Base-by-base conservation (phyloP, 2,797 vertebrate genomes). In the Sebastes variabilis region DNA sequence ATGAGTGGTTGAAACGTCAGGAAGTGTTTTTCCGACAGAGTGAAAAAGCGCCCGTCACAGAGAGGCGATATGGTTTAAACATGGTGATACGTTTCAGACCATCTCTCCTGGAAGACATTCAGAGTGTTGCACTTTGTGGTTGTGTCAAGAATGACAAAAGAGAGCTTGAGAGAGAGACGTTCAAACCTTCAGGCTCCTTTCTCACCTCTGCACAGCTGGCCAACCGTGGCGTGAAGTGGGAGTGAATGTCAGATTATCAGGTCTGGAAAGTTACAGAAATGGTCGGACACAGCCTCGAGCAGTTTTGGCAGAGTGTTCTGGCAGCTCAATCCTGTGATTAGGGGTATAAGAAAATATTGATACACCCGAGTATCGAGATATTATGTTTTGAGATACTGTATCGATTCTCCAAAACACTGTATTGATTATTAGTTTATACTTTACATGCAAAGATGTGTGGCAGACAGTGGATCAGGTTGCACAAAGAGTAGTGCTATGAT, bases 41-140 rank as follows among this genome's bases (percentile, higher is more conserved):
- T 8, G 20, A 22, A 34, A 62, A 12, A 4, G 1, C 8, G 20
- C 0, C n/a, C 7, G 0, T 29, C 30, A 18, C 1, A 16, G 12
- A 32, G 49, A 32, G 38, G n/a, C 8, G 4, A 46, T 46, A 11
- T 25, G 22, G 9, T 62, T 64, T 32, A 60, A 22, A 62, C 29
- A 34, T 7, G 24, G 16, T 64, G 7, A 18, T 46, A 46, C 16
- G 2, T 46, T 46, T 46, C 42, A 46, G 16, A 18, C 42, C 20
- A 12, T 56, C 7, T 27, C 10, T 38, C 14, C 59, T 16, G 13
- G 20, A 32, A 72, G 25, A 32, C 58, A 24, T 30, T 73, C 22
- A 27, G 11, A 27, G 8, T 13, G 56, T 11, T 30, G 56, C 20
- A 46, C 49, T 29, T 29, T 34, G 30, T 38, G 8, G n/a, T 66